Evolutionary conservation across 2,888 invertebrate genomes (phyloP), one percentile per base, ranked within the genome.

Genomic region (Dusona sp.): DNA sequence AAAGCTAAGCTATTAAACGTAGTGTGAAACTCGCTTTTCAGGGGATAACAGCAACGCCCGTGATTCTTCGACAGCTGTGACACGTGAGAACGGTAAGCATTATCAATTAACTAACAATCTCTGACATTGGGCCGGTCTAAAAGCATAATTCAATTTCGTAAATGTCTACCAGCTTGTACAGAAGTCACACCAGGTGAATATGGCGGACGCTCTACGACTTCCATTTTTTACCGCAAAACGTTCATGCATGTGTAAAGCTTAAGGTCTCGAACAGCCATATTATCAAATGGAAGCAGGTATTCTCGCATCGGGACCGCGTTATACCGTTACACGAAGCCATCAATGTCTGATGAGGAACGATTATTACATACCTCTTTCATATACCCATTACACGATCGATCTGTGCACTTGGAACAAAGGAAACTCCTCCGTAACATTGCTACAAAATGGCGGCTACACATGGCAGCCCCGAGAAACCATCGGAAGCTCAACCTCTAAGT

Each of bases 371-470:
- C 54, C 67, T 57, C 72, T 67, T 65, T 45, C 77, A 38, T 70
- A 79, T 33, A 79, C 19, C 64, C 61, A 70, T 73, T 65, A 74
- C 51, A 54, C 36, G 77, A 84, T 87, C 86, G 84, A 87, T 86
- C 68, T 77, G n/a, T 45, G 70, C 77, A 57, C 64, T 73, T 73
- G 65, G 70, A 87, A 87, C 84, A 75, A 79, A 84, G 81, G 38
- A 74, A 79, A 84, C 68, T 72, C 54, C 61, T 77, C 51, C 73
- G 48, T 73, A 70, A 78, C 84, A 79, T 74, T 81, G 67, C 33
- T 79, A 75, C 74, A 87, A 87, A 82, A 87, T 87, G 86, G 86
- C 75, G 84, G 68, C 61, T 72, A 36, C 72, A 45, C 61, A 65
- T 78, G 38, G 73, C 54, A 33, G 68, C 51, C 42, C 38, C 65